phyloP scores from a whole-genome alignment of 2,797 vertebrate genomes.

The Ciconia nigra region DNA sequence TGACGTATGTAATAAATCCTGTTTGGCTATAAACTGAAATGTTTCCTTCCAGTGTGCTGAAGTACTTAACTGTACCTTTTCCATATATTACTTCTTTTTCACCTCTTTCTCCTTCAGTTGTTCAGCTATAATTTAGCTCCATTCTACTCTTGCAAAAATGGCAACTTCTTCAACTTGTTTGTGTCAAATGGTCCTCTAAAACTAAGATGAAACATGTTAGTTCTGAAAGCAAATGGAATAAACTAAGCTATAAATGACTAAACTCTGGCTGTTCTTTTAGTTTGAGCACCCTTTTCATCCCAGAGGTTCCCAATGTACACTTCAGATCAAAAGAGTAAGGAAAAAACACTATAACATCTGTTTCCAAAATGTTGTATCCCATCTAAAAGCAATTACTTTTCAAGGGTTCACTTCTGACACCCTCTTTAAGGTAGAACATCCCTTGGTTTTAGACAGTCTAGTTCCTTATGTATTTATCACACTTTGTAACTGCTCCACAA shows the following conservation, averaged over 20 bases:
- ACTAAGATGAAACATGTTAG: not conserved
- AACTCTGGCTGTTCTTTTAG: not conserved
- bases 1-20: not conserved
- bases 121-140: not conserved
- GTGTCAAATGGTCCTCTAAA: not conserved
- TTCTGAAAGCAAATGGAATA: not conserved
- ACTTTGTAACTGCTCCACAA: not conserved
- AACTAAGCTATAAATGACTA: not conserved
- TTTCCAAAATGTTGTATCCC: not conserved
- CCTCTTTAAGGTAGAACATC: not conserved
- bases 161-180: not conserved
- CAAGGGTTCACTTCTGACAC: not conserved
- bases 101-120: not conserved
- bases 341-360: not conserved
- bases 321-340: not conserved
- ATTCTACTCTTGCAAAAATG: not conserved
- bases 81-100: not conserved
- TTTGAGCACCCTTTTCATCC: not conserved
- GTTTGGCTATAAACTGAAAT: not conserved
- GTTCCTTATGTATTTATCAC: not conserved
- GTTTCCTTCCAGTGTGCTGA: not conserved
- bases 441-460: not conserved
- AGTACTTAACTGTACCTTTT: not conserved
- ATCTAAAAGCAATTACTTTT: not conserved
- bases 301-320: not conserved